Conservation (phyloP, 2,888 invertebrate species). For the Hirtodrosophila trivittata region DNA sequence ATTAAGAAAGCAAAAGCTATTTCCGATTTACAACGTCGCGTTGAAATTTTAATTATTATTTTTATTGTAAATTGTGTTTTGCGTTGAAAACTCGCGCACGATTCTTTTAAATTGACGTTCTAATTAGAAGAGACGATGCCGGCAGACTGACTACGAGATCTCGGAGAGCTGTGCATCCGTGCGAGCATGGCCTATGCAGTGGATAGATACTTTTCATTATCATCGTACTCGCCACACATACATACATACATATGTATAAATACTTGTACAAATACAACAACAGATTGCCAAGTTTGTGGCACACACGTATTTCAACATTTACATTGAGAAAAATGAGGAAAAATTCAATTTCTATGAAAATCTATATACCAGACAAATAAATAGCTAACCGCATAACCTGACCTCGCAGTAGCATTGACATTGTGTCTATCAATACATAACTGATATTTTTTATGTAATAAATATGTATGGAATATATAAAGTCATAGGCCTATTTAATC, state of each 20-base stretch:
- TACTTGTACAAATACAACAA: constrained; percentile 5
- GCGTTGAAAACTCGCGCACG: constrained; percentile 30
- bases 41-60: neutral
- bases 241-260: constrained; percentile 9
- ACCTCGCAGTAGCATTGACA: constrained; percentile 10
- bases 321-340: constrained; percentile 33
- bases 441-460: too few relatives aligned
- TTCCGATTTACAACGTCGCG: neutral
- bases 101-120: constrained; percentile 60
- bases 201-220: constrained; percentile 53
- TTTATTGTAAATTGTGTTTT: constrained; percentile 13
- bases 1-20: neutral
- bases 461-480: too few relatives aligned
- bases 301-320: constrained; percentile 12
- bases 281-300: constrained; percentile 46
- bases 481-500: too few relatives aligned
- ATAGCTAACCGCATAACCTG: constrained; percentile 24
- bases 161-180: constrained; percentile 36
- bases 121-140: constrained; percentile 75
- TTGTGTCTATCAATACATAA: too few relatives aligned
- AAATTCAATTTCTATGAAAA: constrained; percentile 37
- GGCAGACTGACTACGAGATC: constrained; percentile 61
- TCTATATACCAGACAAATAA: constrained; percentile 16
- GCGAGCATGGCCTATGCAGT: constrained; percentile 12
- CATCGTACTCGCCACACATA: constrained; percentile 26